Evolutionary conservation across 2,797 vertebrate species (phyloP).

Genomic region (Phoebastria nigripes): DNA sequence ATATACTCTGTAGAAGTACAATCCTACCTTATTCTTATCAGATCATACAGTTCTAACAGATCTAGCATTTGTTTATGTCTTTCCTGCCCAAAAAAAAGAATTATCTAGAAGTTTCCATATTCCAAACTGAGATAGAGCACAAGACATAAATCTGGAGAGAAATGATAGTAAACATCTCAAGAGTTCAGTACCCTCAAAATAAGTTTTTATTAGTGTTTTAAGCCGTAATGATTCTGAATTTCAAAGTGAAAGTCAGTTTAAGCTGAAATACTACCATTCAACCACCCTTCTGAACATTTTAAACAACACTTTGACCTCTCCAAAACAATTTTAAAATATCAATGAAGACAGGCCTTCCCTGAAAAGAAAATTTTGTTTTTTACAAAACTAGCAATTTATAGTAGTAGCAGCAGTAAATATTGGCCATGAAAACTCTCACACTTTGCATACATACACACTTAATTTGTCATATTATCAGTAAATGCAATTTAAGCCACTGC

Average conservation of each 20-base stretch:
- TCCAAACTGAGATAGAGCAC: fast-evolving
- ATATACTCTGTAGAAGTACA: not conserved
- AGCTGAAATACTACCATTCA: not conserved
- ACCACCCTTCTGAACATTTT: not conserved
- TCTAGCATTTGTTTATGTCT: not conserved
- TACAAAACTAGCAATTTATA: not conserved
- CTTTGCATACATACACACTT: not conserved
- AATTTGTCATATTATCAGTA: not conserved
- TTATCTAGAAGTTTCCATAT: not conserved
- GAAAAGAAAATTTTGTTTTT: not conserved
- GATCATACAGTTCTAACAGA: not conserved
- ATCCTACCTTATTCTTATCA: not conserved
- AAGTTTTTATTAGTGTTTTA: not conserved
- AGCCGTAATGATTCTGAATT: not conserved
- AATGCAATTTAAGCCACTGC: not conserved
- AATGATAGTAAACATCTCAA: not conserved
- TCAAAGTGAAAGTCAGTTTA: not conserved
- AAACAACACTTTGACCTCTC: not conserved
- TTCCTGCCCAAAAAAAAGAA: not conserved
- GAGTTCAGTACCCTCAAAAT: not conserved
- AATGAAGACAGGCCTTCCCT: not conserved
- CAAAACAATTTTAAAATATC: not conserved
- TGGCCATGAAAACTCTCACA: not conserved
- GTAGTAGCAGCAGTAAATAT: not conserved
- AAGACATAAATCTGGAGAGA: not conserved